These are phyloP conservation scores for Sinohyriopsis cumingii DNA, from an alignment of 2,888 invertebrate genomes.

Conservation along the genomic window DNA sequence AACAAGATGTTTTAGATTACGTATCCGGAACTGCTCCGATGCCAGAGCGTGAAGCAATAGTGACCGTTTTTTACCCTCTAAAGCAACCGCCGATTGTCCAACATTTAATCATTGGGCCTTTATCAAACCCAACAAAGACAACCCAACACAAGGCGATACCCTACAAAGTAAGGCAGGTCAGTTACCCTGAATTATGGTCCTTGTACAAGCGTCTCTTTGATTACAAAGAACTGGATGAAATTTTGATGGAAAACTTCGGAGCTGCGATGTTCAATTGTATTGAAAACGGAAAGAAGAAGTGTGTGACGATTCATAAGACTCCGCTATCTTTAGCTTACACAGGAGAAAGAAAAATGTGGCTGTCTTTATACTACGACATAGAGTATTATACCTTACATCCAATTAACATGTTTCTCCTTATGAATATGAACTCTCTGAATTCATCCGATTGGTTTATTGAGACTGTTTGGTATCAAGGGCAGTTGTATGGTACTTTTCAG, in stretches of 20 bases:
- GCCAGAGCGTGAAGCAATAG: conserved; percentile 51
- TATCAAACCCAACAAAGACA: conserved; percentile 46
- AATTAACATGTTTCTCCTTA: conserved; percentile 54
- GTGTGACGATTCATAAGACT: conserved; percentile 42
- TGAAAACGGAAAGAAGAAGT: conserved; percentile 30
- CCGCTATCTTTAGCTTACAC: conserved; percentile 40
- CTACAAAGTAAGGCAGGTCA: conserved; percentile 48
- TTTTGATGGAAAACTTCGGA: conserved; percentile 55
- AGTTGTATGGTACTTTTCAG: conserved; percentile 34
- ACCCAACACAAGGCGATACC: conserved; percentile 32
- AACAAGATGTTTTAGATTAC: conserved; percentile 33
- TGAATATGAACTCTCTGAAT: conserved; percentile 46
- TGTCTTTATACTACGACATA: conserved; percentile 38
- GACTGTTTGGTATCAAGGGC: conserved; percentile 45
- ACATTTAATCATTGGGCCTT: conserved; percentile 54
- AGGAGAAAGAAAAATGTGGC: conserved; percentile 46
- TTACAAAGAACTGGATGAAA: conserved; percentile 31
- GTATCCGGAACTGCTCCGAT: conserved; percentile 24
- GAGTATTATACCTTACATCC: conserved; percentile 55
- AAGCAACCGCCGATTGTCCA: conserved; percentile 42
- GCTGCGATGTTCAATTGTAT: conserved; percentile 42
- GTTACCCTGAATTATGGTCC: conserved; percentile 30
- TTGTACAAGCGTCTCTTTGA: conserved; percentile 4
- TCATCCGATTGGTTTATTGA: conserved; percentile 37
- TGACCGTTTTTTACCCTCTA: conserved; percentile 56